Percentiles rank a stretch among this genome's conserved stretches.
Evolutionary conservation across 2,797 vertebrate species (phyloP).

Genomic region (Natrix natrix): DNA sequence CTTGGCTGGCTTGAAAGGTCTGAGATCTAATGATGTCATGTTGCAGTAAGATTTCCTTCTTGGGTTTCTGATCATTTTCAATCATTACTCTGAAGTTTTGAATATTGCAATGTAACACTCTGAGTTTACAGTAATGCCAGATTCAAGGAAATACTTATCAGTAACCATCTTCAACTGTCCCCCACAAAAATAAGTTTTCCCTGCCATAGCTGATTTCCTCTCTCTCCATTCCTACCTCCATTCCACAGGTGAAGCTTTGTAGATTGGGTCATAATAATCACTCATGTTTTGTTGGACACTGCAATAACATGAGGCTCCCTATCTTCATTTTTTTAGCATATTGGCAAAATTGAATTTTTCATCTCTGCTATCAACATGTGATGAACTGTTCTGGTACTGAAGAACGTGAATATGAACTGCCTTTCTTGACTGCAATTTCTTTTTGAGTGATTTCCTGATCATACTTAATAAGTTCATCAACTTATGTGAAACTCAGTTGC

Average conservation of each 20-base stretch:
- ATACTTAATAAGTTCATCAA: not conserved
- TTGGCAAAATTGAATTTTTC: not conserved
- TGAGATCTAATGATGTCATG: not conserved
- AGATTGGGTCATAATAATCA: not conserved
- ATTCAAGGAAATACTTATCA: not conserved
- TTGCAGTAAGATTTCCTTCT: not conserved
- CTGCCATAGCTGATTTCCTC: not conserved
- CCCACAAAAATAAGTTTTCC: not conserved
- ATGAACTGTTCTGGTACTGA: not conserved
- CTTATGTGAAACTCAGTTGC: not conserved
- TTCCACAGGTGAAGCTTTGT: not conserved
- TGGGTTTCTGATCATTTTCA: not conserved
- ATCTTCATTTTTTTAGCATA: not conserved
- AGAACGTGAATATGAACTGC: not conserved
- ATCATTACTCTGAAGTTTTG: not conserved
- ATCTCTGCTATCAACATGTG: not conserved
- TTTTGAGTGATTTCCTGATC: not conserved
- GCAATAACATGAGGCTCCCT: not conserved
- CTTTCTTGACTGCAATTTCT: not conserved
- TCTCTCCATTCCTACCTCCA: not conserved
- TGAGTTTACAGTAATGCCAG: not conserved
- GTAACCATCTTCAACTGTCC: not conserved
- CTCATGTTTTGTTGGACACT: not conserved
- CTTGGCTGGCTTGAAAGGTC: not conserved
- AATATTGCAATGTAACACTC: not conserved